These are phyloP conservation scores for Benitochromis conjunctus DNA, from an alignment of 2,113 vertebrate species.

Conservation along the genomic window DNA sequence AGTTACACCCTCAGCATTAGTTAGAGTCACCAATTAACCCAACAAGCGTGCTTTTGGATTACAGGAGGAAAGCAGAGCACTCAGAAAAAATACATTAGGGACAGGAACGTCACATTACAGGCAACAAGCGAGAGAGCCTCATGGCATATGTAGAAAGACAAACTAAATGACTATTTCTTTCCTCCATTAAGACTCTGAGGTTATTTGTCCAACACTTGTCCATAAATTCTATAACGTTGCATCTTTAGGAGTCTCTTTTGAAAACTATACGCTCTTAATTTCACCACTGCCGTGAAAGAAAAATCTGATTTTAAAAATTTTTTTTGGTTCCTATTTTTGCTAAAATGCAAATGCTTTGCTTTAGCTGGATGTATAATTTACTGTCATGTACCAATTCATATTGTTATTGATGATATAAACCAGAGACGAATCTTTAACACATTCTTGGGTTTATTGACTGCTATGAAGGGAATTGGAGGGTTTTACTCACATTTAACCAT, in stretches of 20 bases:
- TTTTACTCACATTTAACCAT: not conserved
- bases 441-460: not conserved
- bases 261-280: not conserved
- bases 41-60: not conserved
- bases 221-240: not conserved
- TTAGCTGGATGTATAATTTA: not conserved
- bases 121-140: not conserved
- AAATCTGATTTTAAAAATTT: accelerated
- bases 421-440: not conserved
- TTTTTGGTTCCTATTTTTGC: not conserved
- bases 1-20: not conserved
- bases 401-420: not conserved
- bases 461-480: not conserved
- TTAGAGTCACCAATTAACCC: not conserved
- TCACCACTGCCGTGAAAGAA: not conserved
- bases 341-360: not conserved
- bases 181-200: not conserved
- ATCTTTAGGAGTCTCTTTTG: not conserved
- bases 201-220: not conserved
- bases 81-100: not conserved
- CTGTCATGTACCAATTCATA: not conserved
- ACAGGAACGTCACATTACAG: not conserved
- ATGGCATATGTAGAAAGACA: no score
- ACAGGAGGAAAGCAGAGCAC: not conserved
- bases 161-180: not conserved